Conservation (phyloP, 2,888 invertebrate species). For the Sialis fuliginosa region DNA sequence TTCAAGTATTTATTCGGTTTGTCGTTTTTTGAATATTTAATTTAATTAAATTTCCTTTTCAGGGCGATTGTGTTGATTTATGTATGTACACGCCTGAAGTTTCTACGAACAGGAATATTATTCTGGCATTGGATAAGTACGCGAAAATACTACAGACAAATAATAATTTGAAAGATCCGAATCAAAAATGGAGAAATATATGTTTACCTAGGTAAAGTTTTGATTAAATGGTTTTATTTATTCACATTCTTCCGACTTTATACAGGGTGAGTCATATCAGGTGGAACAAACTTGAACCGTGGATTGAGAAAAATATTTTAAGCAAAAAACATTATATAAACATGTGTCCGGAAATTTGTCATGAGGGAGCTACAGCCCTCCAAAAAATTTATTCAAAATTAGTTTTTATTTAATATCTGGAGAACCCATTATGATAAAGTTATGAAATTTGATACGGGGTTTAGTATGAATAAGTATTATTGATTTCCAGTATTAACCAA, state of each 20-base stretch:
- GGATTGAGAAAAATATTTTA: no score
- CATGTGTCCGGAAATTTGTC: no score
- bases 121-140: slow-evolving; percentile 72
- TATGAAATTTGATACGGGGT: no score
- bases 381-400: no score
- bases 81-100: slow-evolving; percentile 82
- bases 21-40: neutral
- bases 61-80: slow-evolving; percentile 83
- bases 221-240: slow-evolving; percentile 6
- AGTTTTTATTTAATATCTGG: no score
- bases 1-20: slow-evolving; percentile 37
- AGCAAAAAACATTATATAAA: no score
- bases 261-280: no score
- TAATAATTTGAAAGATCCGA: slow-evolving; percentile 36
- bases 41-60: slow-evolving; percentile 9
- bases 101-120: slow-evolving; percentile 67
- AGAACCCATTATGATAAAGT: no score
- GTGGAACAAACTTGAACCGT: no score
- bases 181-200: slow-evolving; percentile 64
- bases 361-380: no score
- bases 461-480: no score
- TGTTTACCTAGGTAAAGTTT: slow-evolving; percentile 39
- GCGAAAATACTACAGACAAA: slow-evolving; percentile 70
- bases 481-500: no score
- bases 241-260: neutral